Evolutionary conservation across 2,888 invertebrate species (phyloP), one percentile per base, ranked within the genome.

Genomic region (Trissolcus japonicus): DNA sequence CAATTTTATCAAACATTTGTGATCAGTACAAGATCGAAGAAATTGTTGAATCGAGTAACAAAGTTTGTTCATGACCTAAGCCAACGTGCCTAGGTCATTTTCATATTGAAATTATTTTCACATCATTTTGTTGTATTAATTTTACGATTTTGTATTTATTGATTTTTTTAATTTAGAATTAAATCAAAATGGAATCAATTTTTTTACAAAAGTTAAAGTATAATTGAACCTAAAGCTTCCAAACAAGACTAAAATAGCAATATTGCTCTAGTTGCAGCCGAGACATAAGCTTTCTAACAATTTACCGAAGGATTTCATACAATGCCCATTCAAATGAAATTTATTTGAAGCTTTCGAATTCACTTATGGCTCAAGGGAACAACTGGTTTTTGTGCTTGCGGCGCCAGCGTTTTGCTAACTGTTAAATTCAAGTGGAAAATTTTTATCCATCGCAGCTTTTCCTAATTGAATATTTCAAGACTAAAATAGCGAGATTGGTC

Each of bases 401-500:
- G 35, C 9, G 7, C 35, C 35, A 35, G 29, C 29, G 29, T 35
- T 35, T 35, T 35, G 14, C 9, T 56, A 2, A 35, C 35, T 9
- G 11, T 35, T 11, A 9, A 35, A 11, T 35, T 11, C 11, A 35
- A 9, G 35, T 29, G 6, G 6, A 6, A 35, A 50, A 50, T 35
- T 48, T 25, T 50, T 29, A 0, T 17, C 19, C 25, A 14, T 41
- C 43, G n/a, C 35, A 16, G 6, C 2, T 29, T 41, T 56, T 19
- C 17, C 21, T 51, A 57, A 62, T 51, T 62, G 53, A 40, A 43
- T 19, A 25, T 71, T 62, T 62, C 21, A 21, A 65, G 48, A 59
- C 48, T 35, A 72, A 72, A 72, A 72, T 72, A 72, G 71, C 46
- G 43, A 59, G 51, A 63, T 53, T 17, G 71, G 57, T 59, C 72